phyloP scores from a whole-genome alignment of 2,797 vertebrate genomes.

The Poliocrania exsul region DNA sequence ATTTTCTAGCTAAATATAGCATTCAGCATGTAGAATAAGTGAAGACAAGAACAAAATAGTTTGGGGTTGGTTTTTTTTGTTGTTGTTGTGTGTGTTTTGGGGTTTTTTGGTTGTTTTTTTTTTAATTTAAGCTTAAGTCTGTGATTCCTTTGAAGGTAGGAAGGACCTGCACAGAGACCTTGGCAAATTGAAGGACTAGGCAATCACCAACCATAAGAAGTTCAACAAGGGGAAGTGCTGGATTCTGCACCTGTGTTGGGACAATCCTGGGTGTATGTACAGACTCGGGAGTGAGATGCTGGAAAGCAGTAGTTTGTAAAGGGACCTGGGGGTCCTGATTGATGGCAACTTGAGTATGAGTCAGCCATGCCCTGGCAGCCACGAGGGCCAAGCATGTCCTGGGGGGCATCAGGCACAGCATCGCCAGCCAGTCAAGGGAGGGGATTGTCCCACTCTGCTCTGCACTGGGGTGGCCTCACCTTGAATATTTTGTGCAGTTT shows the following conservation, averaged over 20 bases:
- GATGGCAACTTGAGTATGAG: not conserved
- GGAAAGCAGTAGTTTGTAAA: not conserved
- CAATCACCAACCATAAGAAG: not conserved
- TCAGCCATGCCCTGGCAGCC: not conserved
- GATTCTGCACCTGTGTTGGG: not conserved
- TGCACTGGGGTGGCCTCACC: not conserved
- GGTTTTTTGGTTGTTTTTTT: not conserved
- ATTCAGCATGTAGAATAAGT: not conserved
- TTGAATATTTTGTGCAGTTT: not conserved
- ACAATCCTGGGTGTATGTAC: not conserved
- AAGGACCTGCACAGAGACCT: not conserved
- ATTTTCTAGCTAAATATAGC: not conserved
- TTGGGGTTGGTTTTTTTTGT: not conserved
- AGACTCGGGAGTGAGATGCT: not conserved
- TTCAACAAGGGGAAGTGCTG: not conserved
- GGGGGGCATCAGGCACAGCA: not conserved
- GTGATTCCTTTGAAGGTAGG: not conserved
- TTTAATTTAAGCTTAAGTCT: not conserved
- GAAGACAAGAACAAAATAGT: not conserved
- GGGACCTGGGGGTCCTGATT: no score
- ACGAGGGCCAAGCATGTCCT: not conserved
- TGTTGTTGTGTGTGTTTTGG: fast-evolving
- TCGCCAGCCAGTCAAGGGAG: not conserved
- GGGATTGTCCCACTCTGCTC: not conserved
- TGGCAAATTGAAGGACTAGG: not conserved